Conservation (phyloP, 2,797 vertebrate species). For the Nyctalus aviator region DNA sequence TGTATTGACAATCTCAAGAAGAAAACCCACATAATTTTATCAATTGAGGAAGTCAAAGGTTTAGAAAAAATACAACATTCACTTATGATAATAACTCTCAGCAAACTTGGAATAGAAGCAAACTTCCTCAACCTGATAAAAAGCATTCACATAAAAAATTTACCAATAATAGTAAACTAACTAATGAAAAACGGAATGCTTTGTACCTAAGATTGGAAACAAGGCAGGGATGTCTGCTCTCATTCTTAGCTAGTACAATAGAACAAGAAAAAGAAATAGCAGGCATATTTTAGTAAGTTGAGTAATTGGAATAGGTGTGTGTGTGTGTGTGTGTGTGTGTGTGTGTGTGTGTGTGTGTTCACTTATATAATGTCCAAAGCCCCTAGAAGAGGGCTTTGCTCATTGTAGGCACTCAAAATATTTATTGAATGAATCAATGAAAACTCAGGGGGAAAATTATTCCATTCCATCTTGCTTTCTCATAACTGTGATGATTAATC, state of each 20-base stretch:
- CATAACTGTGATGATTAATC: background rate
- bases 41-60: slow-evolving; percentile 7
- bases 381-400: background rate
- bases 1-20: background rate
- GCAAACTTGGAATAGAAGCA: background rate
- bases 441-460: background rate
- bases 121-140: slow-evolving; percentile 25
- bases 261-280: background rate
- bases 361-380: background rate
- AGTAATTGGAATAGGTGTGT: background rate
- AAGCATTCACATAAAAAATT: background rate
- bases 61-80: slow-evolving; percentile 24
- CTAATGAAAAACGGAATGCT: background rate
- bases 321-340: no score
- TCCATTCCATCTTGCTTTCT: background rate
- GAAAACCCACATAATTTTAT: background rate
- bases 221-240: background rate
- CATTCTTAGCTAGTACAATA: background rate
- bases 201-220: background rate
- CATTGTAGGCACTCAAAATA: background rate
- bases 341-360: background rate
- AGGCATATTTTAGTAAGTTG: background rate
- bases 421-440: slow-evolving; percentile 46
- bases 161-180: background rate
- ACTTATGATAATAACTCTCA: background rate